Conservation (phyloP, 2,113 vertebrate genomes). For the Heptranchias perlo region DNA sequence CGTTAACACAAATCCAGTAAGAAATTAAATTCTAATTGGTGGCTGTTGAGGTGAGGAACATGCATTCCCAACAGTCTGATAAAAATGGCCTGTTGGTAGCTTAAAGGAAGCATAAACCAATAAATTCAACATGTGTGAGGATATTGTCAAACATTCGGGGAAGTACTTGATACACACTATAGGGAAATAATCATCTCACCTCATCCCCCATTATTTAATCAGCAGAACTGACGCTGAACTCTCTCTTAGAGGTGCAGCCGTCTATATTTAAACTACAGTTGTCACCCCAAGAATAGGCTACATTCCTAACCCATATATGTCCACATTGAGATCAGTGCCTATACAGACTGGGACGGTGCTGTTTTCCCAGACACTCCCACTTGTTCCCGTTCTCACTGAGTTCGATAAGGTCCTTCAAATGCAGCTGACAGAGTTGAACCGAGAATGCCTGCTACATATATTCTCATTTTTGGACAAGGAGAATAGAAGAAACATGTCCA, state of each 20-base stretch:
- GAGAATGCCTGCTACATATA: slow-evolving; percentile 81
- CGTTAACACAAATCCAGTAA: neutral
- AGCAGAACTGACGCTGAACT: neutral
- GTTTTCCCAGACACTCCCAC: neutral
- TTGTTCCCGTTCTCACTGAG: slow-evolving; percentile 46
- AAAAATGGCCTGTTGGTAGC: neutral
- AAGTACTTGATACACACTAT: neutral
- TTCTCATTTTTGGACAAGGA: slow-evolving; percentile 90
- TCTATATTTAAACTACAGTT: slow-evolving; percentile 60
- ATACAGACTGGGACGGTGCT: neutral
- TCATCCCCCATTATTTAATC: neutral
- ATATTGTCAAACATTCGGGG: neutral
- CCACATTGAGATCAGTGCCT: slow-evolving; percentile 54
- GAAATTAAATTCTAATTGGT: neutral
- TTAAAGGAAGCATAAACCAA: neutral
- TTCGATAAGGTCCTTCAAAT: slow-evolving; percentile 48
- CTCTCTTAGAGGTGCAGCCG: slow-evolving; percentile 41
- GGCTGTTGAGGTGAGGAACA: neutral
- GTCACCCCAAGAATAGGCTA: slow-evolving; percentile 75
- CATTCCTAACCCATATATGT: slow-evolving; percentile 82
- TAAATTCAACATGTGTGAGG: neutral
- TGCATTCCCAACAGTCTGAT: neutral
- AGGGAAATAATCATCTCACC: neutral
- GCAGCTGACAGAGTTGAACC: slow-evolving; percentile 77
- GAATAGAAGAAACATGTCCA: slow-evolving; percentile 68